phyloP scores from a whole-genome alignment of 2,888 invertebrate species.

The Hirtodrosophila histrioides region DNA sequence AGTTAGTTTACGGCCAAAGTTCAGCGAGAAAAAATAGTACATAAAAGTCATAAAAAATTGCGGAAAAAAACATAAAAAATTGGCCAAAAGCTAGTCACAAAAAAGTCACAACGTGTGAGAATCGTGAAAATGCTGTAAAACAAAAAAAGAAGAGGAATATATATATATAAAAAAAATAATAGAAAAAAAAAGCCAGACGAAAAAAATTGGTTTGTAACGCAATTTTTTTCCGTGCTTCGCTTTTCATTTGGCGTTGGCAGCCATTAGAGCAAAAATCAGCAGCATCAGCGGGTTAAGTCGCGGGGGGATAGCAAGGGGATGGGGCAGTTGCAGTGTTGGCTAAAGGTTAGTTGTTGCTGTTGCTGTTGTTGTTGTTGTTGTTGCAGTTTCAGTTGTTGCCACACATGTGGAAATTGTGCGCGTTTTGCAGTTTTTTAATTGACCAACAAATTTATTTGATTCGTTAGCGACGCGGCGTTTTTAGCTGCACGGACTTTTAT shows the following conservation, averaged over 20 bases:
- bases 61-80: constrained; percentile 41
- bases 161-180: constrained; percentile 36
- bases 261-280: constrained; percentile 79
- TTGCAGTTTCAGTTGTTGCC: constrained; percentile 62
- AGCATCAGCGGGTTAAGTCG: constrained; percentile 54
- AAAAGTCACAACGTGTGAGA: constrained; percentile 64
- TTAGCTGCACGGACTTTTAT: constrained; percentile 36
- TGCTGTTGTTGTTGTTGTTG: constrained; percentile 42
- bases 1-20: constrained; percentile 77
- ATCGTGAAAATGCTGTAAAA: constrained; percentile 62
- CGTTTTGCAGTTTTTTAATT: constrained; percentile 85
- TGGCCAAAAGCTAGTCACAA: constrained; percentile 70
- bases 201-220: constrained; percentile 74
- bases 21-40: constrained; percentile 57
- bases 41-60: constrained; percentile 50
- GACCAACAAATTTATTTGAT: constrained; percentile 85
- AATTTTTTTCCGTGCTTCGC: constrained; percentile 60
- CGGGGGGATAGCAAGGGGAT: not conserved
- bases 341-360: constrained; percentile 31
- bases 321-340: constrained; percentile 2
- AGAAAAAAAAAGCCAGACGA: constrained; percentile 31
- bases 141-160: constrained; percentile 30
- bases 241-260: constrained; percentile 75
- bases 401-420: constrained; percentile 80
- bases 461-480: constrained; percentile 81